A percentile compares a stretch with the other conserved stretches of the same genome.
Evolutionary conservation across 2,888 invertebrate species (phyloP).

Genomic region (Amphiduros pacificus): DNA sequence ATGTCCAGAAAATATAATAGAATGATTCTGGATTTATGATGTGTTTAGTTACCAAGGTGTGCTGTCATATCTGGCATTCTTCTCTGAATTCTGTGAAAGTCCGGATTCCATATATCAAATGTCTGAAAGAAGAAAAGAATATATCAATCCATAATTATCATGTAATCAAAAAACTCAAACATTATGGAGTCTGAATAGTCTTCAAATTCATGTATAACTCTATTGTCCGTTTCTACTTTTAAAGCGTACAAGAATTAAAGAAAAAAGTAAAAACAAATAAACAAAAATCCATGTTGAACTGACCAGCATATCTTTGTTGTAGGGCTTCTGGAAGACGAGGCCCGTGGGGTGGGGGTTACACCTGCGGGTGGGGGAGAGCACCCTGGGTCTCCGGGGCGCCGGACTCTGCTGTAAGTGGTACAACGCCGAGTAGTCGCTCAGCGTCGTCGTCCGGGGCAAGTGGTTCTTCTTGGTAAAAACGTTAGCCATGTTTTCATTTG

Average conservation of each 20-base stretch:
- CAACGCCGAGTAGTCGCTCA: constrained; percentile 10
- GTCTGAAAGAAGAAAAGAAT: neutral
- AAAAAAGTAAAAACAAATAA: neutral
- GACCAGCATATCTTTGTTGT: constrained; percentile 22
- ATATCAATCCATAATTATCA: too few species aligned
- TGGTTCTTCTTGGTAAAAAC: constrained; percentile 23
- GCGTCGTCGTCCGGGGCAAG: constrained; percentile 21
- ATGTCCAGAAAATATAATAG: too few species aligned
- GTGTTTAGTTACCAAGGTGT: too few species aligned
- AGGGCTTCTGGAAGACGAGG: constrained; percentile 20
- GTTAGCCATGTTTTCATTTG: constrained; percentile 26
- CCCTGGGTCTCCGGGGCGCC: neutral
- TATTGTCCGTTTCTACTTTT: too few species aligned
- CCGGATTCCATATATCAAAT: constrained; percentile 11
- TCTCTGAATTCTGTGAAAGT: neutral
- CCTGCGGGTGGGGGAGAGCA: constrained; percentile 23
- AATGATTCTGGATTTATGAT: too few species aligned
- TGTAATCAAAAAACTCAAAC: too few species aligned
- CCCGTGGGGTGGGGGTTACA: constrained; percentile 25
- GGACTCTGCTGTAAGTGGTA: too few species aligned
- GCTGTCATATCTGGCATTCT: constrained; percentile 10
- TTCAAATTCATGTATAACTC: too few species aligned
- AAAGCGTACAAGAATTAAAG: too few species aligned
- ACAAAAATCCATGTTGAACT: neutral
- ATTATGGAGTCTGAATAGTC: too few species aligned